These are phyloP conservation scores for Diaperis boleti DNA, from an alignment of 2,888 invertebrate species.

Conservation along the genomic window DNA sequence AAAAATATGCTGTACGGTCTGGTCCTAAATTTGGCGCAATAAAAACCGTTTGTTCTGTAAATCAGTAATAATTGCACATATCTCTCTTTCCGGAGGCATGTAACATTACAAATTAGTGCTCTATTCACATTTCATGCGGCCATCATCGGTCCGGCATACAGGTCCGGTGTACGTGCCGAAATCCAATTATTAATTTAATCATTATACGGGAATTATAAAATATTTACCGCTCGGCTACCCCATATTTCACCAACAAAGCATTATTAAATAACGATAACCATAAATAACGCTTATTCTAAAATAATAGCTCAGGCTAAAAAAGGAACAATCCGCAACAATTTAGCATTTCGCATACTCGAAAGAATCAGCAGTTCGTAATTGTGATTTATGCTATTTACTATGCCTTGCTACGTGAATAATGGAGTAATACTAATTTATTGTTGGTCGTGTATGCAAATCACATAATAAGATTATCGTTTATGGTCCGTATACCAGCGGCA, in stretches of 20 bases:
- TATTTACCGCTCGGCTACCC: conserved; percentile 25
- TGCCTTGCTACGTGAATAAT: conserved; percentile 61
- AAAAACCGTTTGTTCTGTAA: conserved; percentile 25
- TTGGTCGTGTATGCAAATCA: conserved; percentile 63
- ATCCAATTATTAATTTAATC: conserved; percentile 36
- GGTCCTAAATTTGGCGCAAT: conserved; percentile 10
- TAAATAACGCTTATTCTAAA: conserved; percentile 38
- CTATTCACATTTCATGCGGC: conserved; percentile 11
- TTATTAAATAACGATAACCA: conserved; percentile 41
- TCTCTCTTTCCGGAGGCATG: conserved; percentile 22
- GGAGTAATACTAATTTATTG: conserved; percentile 65
- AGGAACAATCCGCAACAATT: conserved; percentile 35
- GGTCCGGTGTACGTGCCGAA: conserved; percentile 15
- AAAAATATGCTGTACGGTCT: neutral
- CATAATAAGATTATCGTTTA: conserved; percentile 63
- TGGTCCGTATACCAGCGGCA: conserved; percentile 53
- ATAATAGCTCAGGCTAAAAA: conserved; percentile 33
- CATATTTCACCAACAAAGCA: conserved; percentile 34
- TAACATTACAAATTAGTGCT: conserved; percentile 23
- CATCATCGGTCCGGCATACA: conserved; percentile 13
- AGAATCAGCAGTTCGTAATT: conserved; percentile 61
- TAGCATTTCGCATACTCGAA: conserved; percentile 45
- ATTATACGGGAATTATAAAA: conserved; percentile 31
- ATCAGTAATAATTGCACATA: conserved; percentile 31
- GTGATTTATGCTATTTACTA: conserved; percentile 63